Conservation (phyloP, 2,888 invertebrate genomes). For the Drosophila acutilabella region DNA sequence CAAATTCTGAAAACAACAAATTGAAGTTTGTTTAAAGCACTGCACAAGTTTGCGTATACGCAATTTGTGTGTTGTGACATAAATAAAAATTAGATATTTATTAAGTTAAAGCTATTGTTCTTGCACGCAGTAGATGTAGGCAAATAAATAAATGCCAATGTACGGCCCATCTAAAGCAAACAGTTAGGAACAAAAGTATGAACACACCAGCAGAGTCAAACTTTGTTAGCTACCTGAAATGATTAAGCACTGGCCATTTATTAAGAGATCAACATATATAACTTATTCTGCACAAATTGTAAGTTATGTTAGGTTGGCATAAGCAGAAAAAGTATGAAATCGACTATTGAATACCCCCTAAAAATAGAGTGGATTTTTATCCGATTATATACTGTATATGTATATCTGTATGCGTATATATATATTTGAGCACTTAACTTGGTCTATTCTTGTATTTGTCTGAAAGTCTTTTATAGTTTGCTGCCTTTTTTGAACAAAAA, state of each 20-base stretch:
- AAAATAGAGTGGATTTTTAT: neutral
- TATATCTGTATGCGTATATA: neutral
- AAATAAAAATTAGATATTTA: conserved; percentile 62
- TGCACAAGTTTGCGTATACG: conserved; percentile 44
- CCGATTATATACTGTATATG: neutral
- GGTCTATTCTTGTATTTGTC: conserved; percentile 6
- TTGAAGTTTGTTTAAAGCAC: neutral
- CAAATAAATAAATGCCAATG: conserved; percentile 50
- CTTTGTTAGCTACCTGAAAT: conserved; percentile 48
- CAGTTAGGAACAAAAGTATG: conserved; percentile 18
- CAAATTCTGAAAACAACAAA: conserved; percentile 14
- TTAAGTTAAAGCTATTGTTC: conserved; percentile 46
- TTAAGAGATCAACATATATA: conserved; percentile 73
- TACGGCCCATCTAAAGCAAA: neutral
- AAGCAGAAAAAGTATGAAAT: conserved; percentile 11
- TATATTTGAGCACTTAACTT: conserved; percentile 2
- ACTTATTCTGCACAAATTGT: conserved; percentile 31
- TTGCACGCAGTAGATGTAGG: conserved; percentile 19
- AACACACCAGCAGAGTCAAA: conserved; percentile 10
- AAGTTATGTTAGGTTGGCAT: conserved; percentile 34
- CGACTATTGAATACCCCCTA: conserved; percentile 8
- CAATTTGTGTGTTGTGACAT: conserved; percentile 34
- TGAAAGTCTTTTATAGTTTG: conserved; percentile 17
- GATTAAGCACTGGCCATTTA: conserved; percentile 70
- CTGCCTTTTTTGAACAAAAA: conserved; percentile 31